phyloP scores from a whole-genome alignment of 1,140 invertebrate genomes.

The Gonioctena quinquepunctata region DNA sequence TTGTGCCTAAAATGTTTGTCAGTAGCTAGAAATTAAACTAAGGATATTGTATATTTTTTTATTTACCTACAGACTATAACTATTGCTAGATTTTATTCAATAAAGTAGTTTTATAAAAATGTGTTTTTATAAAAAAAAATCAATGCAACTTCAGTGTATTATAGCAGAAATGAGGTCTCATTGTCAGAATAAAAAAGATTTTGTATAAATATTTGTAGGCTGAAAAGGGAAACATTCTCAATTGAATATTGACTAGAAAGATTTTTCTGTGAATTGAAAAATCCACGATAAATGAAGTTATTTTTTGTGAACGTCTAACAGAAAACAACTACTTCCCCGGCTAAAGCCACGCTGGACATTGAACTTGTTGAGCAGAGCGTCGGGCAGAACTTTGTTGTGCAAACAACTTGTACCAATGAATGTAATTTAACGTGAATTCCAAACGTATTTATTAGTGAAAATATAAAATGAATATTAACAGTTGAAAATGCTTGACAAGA shows the following conservation, averaged over 20 bases:
- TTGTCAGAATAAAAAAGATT: neutral
- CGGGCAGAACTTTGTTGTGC: too few species aligned
- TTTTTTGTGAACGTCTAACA: too few species aligned
- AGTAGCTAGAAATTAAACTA: conserved; percentile 12
- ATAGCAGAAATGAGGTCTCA: neutral
- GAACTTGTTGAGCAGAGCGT: too few species aligned
- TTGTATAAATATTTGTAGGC: neutral
- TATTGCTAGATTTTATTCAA: conserved; percentile 9
- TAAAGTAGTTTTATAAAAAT: conserved; percentile 2
- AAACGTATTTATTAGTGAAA: too few species aligned
- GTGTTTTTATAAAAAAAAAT: neutral
- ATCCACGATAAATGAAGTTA: neutral
- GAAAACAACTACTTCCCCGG: too few species aligned
- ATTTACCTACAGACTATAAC: conserved; percentile 4
- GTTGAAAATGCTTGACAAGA: too few species aligned
- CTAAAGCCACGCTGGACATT: too few species aligned
- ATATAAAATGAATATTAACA: too few species aligned
- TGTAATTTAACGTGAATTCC: too few species aligned
- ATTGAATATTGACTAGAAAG: neutral
- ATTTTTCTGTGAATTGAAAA: neutral
- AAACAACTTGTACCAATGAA: too few species aligned
- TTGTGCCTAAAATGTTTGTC: conserved; percentile 28
- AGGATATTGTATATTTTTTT: conserved; percentile 23
- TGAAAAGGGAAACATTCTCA: neutral
- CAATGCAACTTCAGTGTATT: neutral